These are phyloP conservation scores for Etheostoma perlongum DNA, from an alignment of 2,797 vertebrate species.

Conservation along the genomic window DNA sequence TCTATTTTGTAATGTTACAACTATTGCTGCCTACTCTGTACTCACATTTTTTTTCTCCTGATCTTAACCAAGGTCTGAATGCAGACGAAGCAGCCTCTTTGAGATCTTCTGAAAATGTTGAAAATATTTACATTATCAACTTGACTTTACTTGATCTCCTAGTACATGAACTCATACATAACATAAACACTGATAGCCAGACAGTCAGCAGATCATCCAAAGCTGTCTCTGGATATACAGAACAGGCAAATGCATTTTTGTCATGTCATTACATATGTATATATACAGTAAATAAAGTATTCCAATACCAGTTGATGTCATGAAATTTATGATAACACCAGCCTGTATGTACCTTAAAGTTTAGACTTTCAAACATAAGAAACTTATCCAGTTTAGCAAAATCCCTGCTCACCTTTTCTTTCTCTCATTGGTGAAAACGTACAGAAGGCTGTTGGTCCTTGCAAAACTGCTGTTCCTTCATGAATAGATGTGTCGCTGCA, in stretches of 20 bases:
- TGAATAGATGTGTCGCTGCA: slow-evolving; percentile 24
- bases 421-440: slow-evolving; percentile 24
- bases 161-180: not conserved
- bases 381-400: not conserved
- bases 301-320: not conserved
- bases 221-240: not conserved
- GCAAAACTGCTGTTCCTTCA: slow-evolving; percentile 27
- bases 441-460: slow-evolving; percentile 10
- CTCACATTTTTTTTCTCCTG: too few species aligned
- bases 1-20: not conserved
- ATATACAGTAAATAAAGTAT: not conserved
- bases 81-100: not conserved
- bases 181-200: not conserved
- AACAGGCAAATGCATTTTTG: not conserved
- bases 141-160: slow-evolving; percentile 3
- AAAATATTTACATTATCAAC: slow-evolving; percentile 6
- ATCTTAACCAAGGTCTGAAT: slow-evolving; percentile 4
- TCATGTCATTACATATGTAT: too few species aligned
- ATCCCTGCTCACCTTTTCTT: not conserved
- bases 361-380: slow-evolving; percentile 25
- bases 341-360: not conserved
- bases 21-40: not conserved
- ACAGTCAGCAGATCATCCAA: not conserved
- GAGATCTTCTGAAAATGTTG: slow-evolving; percentile 11
- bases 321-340: not conserved